Percentiles rank a stretch among this genome's conserved stretches.
phyloP scores from a whole-genome alignment of 2,888 invertebrate genomes.

The Blastobasis adustella region DNA sequence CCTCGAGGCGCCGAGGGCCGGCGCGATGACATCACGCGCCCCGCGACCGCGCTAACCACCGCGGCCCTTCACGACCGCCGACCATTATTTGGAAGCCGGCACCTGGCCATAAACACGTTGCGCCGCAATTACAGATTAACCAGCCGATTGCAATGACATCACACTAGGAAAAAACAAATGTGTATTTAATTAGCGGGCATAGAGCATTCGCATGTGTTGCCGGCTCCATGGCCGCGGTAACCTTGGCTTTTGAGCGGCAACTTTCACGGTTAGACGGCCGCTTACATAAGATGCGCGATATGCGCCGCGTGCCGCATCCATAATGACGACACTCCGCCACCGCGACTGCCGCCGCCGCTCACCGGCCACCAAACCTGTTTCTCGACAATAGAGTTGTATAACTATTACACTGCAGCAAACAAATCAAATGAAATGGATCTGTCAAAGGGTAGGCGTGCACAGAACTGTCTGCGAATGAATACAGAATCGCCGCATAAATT shows the following conservation, averaged over 20 bases:
- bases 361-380: conserved; percentile 52
- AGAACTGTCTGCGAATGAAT: too few species aligned
- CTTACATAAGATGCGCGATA: conserved; percentile 64
- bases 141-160: conserved; percentile 36
- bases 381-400: conserved; percentile 26
- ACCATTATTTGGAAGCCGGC: conserved; percentile 25
- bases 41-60: conserved; percentile 17
- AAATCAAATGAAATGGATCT: conserved; percentile 7
- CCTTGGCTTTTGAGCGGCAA: conserved; percentile 74
- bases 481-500: too few species aligned
- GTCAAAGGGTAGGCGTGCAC: not conserved
- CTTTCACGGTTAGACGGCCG: conserved; percentile 74
- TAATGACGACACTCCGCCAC: conserved; percentile 47
- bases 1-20: conserved; percentile 10
- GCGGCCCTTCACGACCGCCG: conserved; percentile 18
- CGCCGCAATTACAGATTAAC: conserved; percentile 30
- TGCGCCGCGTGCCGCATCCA: conserved; percentile 47
- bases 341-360: conserved; percentile 29
- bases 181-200: conserved; percentile 45
- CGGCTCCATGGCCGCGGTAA: conserved; percentile 59
- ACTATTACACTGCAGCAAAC: conserved; percentile 12
- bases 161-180: conserved; percentile 52
- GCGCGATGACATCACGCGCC: conserved; percentile 29
- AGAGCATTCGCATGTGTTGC: conserved; percentile 60
- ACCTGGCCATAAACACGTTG: conserved; percentile 16